Conservation (phyloP, 1,140 invertebrate species). For the Rhagoletis zephyria region DNA sequence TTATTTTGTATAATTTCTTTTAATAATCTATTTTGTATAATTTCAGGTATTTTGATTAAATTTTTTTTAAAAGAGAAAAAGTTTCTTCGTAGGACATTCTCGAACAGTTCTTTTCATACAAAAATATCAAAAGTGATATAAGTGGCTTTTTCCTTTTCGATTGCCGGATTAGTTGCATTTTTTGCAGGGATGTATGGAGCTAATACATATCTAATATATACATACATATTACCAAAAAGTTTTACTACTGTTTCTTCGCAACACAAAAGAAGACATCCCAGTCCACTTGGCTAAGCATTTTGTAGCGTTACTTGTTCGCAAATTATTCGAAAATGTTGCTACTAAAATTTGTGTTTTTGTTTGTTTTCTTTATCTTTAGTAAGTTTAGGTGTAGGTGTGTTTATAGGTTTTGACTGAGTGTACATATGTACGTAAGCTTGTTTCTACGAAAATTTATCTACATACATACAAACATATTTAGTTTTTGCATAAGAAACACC, state of each 20-base stretch:
- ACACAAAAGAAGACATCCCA: no score
- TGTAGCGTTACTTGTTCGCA: conserved; percentile 1
- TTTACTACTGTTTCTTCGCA: neutral
- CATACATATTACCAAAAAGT: neutral
- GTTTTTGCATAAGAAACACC: neutral
- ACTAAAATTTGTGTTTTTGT: neutral
- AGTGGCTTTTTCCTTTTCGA: no score
- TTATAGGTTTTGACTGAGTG: neutral
- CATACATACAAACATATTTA: no score
- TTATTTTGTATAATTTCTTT: no score
- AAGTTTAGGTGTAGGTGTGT: neutral
- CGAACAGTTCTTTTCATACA: no score
- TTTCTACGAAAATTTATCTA: neutral
- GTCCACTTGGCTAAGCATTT: neutral
- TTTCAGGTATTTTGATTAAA: no score
- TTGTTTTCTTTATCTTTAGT: neutral
- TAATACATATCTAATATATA: neutral
- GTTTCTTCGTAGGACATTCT: no score
- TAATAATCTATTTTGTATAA: no score
- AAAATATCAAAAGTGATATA: no score
- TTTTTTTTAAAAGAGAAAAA: no score
- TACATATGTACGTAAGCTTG: neutral
- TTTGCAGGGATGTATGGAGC: no score
- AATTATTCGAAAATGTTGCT: conserved; percentile 5
- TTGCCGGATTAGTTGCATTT: no score